Percentiles rank a stretch among this genome's conserved stretches.
These are phyloP conservation scores for Cryptus armator DNA, from an alignment of 2,888 invertebrate species.

Conservation along the genomic window DNA sequence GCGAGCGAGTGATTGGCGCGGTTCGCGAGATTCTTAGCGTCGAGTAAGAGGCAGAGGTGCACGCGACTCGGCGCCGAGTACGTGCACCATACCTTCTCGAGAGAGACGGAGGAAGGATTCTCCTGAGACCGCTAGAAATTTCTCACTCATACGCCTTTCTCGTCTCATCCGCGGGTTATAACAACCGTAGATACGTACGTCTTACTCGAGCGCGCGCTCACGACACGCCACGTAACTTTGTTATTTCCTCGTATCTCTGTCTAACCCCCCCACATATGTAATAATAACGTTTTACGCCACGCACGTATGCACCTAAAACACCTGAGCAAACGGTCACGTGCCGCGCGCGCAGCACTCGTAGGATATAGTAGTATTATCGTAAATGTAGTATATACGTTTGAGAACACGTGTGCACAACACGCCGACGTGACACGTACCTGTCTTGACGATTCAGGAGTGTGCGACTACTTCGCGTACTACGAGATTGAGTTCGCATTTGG, in stretches of 20 bases:
- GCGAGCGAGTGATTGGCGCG: not conserved
- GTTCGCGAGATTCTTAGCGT: not conserved
- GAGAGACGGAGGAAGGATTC: not conserved
- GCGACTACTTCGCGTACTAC: slow-evolving; percentile 4
- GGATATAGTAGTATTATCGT: slow-evolving; percentile 17
- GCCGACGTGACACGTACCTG: slow-evolving; percentile 48
- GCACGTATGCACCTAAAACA: slow-evolving; percentile 54
- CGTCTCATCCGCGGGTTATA: not conserved
- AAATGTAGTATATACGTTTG: slow-evolving; percentile 2
- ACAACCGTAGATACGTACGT: slow-evolving; percentile 14
- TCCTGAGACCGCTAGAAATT: slow-evolving; percentile 11
- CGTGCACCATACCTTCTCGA: slow-evolving; percentile 13
- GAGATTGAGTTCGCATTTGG: slow-evolving; percentile 53
- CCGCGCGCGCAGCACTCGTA: slow-evolving; percentile 11
- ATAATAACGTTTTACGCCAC: slow-evolving; percentile 32
- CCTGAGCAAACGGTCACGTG: slow-evolving; percentile 66
- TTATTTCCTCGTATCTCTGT: slow-evolving; percentile 49
- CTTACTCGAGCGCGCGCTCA: not conserved
- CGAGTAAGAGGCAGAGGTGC: slow-evolving; percentile 28
- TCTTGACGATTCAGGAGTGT: not conserved
- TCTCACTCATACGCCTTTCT: slow-evolving; percentile 30
- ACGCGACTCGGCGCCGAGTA: slow-evolving; percentile 43
- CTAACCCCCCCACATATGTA: slow-evolving; percentile 1
- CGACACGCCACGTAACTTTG: slow-evolving; percentile 36
- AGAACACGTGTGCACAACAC: slow-evolving; percentile 39